Evolutionary conservation across 2,888 invertebrate species (phyloP), one percentile per base, ranked within the genome.

Genomic region (Drosophila peninsularis): DNA sequence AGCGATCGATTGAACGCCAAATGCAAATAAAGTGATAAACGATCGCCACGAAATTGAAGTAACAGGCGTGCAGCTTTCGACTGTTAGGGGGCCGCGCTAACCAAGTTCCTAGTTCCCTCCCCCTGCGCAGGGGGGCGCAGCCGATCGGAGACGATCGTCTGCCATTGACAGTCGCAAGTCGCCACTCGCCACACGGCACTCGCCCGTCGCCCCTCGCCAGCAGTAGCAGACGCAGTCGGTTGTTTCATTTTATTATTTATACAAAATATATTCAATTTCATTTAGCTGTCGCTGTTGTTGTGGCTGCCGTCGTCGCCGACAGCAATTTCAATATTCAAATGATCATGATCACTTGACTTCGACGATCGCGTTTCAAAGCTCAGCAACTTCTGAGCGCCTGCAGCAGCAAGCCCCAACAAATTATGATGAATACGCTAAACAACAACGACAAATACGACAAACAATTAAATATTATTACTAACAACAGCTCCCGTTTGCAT

Each of bases 21-120:
- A 82, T 84, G 85, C 87, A 90, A 88, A 87, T 88, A 78, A 84
- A 91, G 83, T 90, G 88, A 90, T 91, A 90, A 90, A 88, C 87
- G 85, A 90, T 90, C 89, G 88, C 77, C 77, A 78, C 71, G 68
- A 78, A 88, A 90, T 80, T 78, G 75, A 90, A 85, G 78, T 85
- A 90, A 84, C 90, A 90, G 89, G 91, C 90, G 83, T 80, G 45
- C 91, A 90, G 90, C 84, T 65, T 62, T 68, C 56, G 63, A 65
- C 56, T 73, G 81, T 34, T 63, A 47, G 73, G 73, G 78, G 71
- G 63, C 84, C 56, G 68, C 71, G 75, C 68, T 55, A 74, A 50
- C 73, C 70, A 55, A 71, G 55, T 62, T 62, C 73, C 62, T 53
- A 53, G 30, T 6, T 19, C 17, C 41, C 57, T 24, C 13, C 5